Conservation (phyloP, 2,888 invertebrate species). For the Noctuana brunneofusca region DNA sequence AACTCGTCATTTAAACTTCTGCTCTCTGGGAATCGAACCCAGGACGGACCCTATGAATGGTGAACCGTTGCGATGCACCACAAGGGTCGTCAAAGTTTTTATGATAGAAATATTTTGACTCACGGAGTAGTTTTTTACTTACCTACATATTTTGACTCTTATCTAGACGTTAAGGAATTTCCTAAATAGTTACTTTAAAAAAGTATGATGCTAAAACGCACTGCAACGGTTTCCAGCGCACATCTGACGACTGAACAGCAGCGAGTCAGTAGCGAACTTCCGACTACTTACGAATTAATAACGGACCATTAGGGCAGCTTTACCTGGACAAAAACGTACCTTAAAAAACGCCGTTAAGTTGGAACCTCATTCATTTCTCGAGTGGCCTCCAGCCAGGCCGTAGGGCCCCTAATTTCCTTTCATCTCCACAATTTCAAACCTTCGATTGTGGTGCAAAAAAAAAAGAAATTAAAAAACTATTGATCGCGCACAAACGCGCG, state of each 20-base stretch:
- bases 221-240: neutral
- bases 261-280: conserved; percentile 50
- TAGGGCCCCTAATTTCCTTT: conserved; percentile 73
- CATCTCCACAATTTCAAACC: conserved; percentile 71
- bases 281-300: conserved; percentile 61
- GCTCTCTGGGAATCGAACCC: no score
- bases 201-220: no score
- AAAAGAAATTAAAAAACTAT: conserved; percentile 73
- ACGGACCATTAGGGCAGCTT: conserved; percentile 66
- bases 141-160: no score
- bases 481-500: conserved; percentile 71
- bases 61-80: no score
- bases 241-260: conserved; percentile 20
- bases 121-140: no score
- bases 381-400: conserved; percentile 66
- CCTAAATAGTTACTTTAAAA: no score
- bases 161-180: no score
- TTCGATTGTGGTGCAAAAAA: conserved; percentile 69
- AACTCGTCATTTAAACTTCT: no score
- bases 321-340: conserved; percentile 67
- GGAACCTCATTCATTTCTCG: conserved; percentile 68
- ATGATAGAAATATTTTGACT: no score
- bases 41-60: no score
- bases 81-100: no score
- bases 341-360: conserved; percentile 73